Conservation (phyloP, 1,140 invertebrate species). For the Hyles vespertilio region DNA sequence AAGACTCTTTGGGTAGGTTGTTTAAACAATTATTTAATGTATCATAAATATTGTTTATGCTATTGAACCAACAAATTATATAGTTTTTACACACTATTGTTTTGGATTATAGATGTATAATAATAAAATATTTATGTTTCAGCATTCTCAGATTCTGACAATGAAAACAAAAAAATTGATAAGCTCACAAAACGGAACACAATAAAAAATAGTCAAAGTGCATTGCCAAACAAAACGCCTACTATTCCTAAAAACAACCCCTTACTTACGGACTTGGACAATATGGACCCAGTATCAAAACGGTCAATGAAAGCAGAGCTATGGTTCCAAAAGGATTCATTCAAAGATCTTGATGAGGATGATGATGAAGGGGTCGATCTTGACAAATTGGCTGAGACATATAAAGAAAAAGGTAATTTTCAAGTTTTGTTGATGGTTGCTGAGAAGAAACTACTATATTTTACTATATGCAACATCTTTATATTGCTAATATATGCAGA, state of each 20-base stretch:
- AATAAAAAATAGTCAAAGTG: conserved; percentile 56
- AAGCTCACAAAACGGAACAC: conserved; percentile 68
- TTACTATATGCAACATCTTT: too few relatives aligned
- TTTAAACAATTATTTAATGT: too few relatives aligned
- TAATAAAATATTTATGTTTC: conserved; percentile 29
- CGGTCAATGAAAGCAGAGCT: conserved; percentile 85
- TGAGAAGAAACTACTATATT: too few relatives aligned
- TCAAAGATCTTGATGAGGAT: conserved; percentile 88
- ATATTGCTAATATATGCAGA: too few relatives aligned
- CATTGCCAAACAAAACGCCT: conserved; percentile 28
- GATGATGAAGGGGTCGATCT: conserved; percentile 92
- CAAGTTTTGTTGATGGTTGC: conserved; percentile 2
- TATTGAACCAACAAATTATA: too few relatives aligned
- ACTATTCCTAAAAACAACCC: conserved; percentile 81
- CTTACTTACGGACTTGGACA: conserved; percentile 89
- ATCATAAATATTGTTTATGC: too few relatives aligned
- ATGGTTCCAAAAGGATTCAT: conserved; percentile 94
- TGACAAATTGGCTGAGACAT: conserved; percentile 84
- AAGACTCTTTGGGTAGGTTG: conserved; percentile 78
- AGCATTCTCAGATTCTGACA: conserved; percentile 77
- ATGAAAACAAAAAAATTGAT: conserved; percentile 60
- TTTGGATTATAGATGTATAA: too few relatives aligned
- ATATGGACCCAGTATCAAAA: conserved; percentile 83
- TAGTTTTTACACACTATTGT: too few relatives aligned
- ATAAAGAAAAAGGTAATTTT: conserved; percentile 81